Conservation (phyloP, 2,113 vertebrate species). For the Rissa tridactyla region DNA sequence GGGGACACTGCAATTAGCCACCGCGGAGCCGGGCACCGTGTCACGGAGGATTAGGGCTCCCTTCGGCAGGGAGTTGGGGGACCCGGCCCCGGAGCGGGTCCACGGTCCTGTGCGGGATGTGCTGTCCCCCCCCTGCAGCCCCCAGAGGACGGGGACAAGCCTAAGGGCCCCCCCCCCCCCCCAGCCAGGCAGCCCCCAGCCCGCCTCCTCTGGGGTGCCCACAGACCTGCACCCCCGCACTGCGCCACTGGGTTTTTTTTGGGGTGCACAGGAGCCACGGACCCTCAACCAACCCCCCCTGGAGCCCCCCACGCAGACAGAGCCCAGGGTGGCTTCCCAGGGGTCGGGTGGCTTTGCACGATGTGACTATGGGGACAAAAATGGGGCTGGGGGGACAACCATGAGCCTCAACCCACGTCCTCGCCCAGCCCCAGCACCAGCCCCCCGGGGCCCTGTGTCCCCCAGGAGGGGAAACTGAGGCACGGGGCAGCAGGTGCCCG, state of each 20-base stretch:
- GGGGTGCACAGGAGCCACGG: background rate
- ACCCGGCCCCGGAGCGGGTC: background rate
- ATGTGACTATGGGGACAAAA: background rate
- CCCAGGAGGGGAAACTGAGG: background rate
- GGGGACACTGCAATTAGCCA: constrained; percentile 61
- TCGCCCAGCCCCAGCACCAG: fast-evolving
- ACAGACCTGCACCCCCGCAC: background rate
- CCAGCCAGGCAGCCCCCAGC: background rate
- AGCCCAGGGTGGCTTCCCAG: background rate
- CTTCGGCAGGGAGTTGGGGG: background rate
- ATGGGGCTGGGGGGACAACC: background rate
- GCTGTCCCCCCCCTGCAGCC: background rate
- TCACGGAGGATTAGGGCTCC: constrained; percentile 32
- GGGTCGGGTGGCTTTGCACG: fast-evolving
- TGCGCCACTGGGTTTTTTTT: background rate
- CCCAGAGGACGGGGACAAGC: background rate
- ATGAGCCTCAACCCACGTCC: fast-evolving
- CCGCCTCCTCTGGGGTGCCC: background rate
- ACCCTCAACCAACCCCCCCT: fast-evolving
- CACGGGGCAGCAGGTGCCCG: background rate
- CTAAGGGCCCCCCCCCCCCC: background rate
- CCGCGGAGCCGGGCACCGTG: background rate
- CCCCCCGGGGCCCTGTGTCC: background rate
- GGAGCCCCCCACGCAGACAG: fast-evolving
- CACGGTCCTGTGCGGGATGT: background rate